A percentile compares a stretch with the other conserved stretches of the same genome.
Evolutionary conservation across 2,113 vertebrate genomes (phyloP).

Genomic region (Aleadryas rufinucha): DNA sequence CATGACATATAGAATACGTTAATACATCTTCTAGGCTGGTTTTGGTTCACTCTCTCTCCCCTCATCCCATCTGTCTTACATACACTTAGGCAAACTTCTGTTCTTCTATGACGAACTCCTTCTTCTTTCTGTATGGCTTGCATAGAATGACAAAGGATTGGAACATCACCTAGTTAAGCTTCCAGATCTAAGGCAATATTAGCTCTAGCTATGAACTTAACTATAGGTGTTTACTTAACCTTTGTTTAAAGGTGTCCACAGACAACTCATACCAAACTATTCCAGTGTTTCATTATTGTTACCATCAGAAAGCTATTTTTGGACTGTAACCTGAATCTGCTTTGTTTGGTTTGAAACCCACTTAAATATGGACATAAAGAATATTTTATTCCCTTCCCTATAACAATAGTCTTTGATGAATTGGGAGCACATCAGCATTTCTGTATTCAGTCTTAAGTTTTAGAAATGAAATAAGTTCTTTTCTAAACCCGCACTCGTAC

Average conservation of each 20-base stretch:
- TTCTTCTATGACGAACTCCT: no score
- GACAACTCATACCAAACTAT: neutral
- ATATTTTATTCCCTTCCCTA: neutral
- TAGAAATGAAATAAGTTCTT: neutral
- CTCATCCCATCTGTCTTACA: neutral
- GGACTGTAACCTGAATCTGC: neutral
- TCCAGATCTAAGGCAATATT: neutral
- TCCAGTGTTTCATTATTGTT: neutral
- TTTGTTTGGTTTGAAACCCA: neutral
- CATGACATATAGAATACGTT: neutral
- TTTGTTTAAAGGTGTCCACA: neutral
- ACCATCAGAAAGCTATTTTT: neutral
- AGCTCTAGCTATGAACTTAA: neutral
- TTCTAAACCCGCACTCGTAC: accelerated
- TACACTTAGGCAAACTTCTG: neutral
- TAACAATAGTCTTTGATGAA: neutral
- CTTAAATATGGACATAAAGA: neutral
- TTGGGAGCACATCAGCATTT: neutral
- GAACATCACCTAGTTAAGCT: neutral
- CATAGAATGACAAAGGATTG: neutral
- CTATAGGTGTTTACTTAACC: neutral
- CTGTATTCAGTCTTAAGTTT: neutral
- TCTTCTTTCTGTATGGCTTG: neutral
- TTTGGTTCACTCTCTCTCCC: neutral
- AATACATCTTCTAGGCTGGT: neutral